phyloP scores from a whole-genome alignment of 2,888 invertebrate species.

The Sturmia bella region DNA sequence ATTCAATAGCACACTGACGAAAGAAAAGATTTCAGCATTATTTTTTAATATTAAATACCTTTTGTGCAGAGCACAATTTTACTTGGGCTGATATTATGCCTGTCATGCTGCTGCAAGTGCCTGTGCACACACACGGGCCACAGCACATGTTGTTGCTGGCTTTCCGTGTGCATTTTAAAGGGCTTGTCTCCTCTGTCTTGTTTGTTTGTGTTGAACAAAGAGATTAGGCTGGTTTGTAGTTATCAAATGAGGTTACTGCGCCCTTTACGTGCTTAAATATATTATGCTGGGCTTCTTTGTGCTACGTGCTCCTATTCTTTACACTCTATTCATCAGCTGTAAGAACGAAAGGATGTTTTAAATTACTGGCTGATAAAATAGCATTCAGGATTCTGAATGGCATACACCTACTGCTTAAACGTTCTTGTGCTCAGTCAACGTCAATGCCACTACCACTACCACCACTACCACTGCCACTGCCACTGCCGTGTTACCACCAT shows the following conservation, averaged over 20 bases:
- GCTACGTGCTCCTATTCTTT: slow-evolving; percentile 15
- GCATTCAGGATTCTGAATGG: slow-evolving; percentile 45
- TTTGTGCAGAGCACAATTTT: neutral
- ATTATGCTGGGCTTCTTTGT: slow-evolving; percentile 39
- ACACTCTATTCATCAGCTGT: slow-evolving; percentile 32
- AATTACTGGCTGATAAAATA: slow-evolving; percentile 47
- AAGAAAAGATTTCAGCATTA: slow-evolving; percentile 43
- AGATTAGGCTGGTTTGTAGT: slow-evolving; percentile 50
- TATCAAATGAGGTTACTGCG: slow-evolving; percentile 45
- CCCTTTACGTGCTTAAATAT: slow-evolving; percentile 64
- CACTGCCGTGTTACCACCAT: neutral
- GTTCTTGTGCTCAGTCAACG: slow-evolving; percentile 10
- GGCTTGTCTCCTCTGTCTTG: too few relatives aligned
- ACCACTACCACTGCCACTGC: neutral
- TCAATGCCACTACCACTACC: slow-evolving; percentile 19
- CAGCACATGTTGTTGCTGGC: slow-evolving; percentile 12
- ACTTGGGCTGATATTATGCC: slow-evolving; percentile 12
- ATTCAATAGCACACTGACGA: neutral
- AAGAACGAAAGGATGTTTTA: slow-evolving; percentile 7
- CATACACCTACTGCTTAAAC: slow-evolving; percentile 8
- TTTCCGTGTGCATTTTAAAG: slow-evolving; percentile 58
- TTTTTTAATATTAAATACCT: slow-evolving; percentile 48
- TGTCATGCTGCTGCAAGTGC: slow-evolving; percentile 26
- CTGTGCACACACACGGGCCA: neutral
- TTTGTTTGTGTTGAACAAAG: slow-evolving; percentile 47